Conservation (phyloP, 2,113 vertebrate species). For the Tonatia bakeri region DNA sequence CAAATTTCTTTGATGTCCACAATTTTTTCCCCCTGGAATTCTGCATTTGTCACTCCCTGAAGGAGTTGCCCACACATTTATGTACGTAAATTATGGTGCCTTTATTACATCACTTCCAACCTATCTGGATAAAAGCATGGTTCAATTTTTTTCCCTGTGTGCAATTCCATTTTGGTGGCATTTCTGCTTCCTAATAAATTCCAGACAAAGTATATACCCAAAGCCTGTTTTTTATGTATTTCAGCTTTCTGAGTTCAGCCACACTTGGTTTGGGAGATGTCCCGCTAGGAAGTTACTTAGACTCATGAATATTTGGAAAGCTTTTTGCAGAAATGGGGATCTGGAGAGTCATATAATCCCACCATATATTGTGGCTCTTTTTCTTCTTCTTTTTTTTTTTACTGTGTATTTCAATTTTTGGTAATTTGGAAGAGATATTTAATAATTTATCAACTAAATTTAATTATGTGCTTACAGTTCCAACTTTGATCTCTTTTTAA, state of each 20-base stretch:
- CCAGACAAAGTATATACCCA: conserved; percentile 76
- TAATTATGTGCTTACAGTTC: conserved; percentile 33
- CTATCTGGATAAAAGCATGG: conserved; percentile 75
- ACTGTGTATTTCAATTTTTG: neutral
- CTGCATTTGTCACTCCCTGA: conserved; percentile 69
- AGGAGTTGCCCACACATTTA: conserved; percentile 69
- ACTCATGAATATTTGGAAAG: conserved; percentile 55
- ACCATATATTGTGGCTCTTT: neutral
- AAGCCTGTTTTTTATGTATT: conserved; percentile 69
- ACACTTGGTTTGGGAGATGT: conserved; percentile 45
- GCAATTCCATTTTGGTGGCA: conserved; percentile 81
- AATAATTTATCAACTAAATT: conserved; percentile 6
- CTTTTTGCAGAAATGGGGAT: neutral
- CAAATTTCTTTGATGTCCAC: conserved; percentile 78
- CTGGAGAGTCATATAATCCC: conserved; percentile 17
- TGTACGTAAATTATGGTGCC: conserved; percentile 77
- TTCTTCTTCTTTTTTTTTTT: neutral
- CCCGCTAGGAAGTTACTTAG: conserved; percentile 38
- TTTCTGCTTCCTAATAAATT: conserved; percentile 82
- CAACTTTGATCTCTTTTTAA: conserved; percentile 25
- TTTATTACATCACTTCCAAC: conserved; percentile 80
- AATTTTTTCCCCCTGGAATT: conserved; percentile 72
- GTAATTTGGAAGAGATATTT: neutral
- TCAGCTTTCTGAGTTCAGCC: conserved; percentile 42
- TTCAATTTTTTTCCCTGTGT: conserved; percentile 57